Evolutionary conservation across 2,113 vertebrate species (phyloP).

Genomic region (Phrynosoma blainvillii): DNA sequence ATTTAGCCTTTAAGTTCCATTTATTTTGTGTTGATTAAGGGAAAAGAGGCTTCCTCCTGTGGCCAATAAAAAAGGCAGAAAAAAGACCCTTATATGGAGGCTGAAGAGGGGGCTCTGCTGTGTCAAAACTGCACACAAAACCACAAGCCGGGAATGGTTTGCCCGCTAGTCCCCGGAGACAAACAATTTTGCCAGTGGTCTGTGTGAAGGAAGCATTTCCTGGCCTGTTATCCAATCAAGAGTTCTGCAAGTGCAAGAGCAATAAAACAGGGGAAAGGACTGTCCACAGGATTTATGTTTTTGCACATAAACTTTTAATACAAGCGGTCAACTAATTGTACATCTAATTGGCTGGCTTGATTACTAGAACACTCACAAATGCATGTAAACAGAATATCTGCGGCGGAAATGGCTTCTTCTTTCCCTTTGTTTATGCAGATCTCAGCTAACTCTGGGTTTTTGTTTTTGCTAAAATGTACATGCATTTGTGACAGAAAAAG

Average conservation of each 20-base stretch:
- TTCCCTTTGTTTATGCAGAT: conserved; percentile 8
- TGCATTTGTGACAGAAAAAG: background rate
- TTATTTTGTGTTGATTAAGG: conserved; percentile 45
- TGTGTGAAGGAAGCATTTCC: conserved; percentile 45
- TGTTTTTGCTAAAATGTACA: conserved; percentile 12
- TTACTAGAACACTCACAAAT: background rate
- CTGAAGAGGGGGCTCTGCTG: conserved; percentile 15
- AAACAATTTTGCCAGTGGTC: conserved; percentile 39
- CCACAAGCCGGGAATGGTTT: conserved; percentile 31
- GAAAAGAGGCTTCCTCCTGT: conserved; percentile 35
- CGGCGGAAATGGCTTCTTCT: conserved; percentile 4
- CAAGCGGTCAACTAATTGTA: conserved; percentile 2
- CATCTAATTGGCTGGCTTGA: conserved; percentile 6
- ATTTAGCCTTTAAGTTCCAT: conserved; percentile 43
- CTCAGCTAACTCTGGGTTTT: background rate
- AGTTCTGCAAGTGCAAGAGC: conserved; percentile 5
- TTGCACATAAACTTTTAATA: conserved; percentile 6
- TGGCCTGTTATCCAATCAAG: conserved; percentile 43
- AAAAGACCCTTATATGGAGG: conserved; percentile 25
- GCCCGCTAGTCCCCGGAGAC: conserved; percentile 33
- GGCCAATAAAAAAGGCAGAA: background rate
- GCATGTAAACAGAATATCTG: background rate
- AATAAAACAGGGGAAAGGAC: background rate
- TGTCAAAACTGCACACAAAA: conserved; percentile 21
- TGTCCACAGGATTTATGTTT: conserved; percentile 7